Percentiles rank a stretch among this genome's conserved stretches.
Conservation (phyloP, 1,140 invertebrate genomes). For the Sarcophaga bullata region DNA sequence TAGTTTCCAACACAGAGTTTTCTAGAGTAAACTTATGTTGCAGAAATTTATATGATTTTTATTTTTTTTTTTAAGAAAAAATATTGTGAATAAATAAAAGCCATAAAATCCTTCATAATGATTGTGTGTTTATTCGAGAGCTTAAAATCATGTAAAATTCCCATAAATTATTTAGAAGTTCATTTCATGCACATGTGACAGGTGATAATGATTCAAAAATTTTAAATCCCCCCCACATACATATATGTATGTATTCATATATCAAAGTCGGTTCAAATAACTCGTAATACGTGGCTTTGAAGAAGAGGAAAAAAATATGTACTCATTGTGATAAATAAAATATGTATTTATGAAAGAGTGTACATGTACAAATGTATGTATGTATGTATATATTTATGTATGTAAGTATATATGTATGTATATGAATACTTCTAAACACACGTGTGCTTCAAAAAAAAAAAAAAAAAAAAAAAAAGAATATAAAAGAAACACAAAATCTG, state of each 20-base stretch:
- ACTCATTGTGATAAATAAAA: background rate
- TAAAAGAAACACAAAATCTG: too few species aligned
- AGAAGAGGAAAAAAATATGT: background rate
- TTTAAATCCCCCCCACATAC: background rate
- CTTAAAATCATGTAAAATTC: slow-evolving; percentile 28
- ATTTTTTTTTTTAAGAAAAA: too few species aligned
- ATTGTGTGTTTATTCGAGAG: slow-evolving; percentile 19
- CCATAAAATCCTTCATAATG: background rate
- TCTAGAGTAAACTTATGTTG: background rate
- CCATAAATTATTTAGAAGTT: slow-evolving; percentile 12
- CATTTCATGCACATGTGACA: slow-evolving; percentile 20
- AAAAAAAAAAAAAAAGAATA: too few species aligned
- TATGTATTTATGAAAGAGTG: background rate
- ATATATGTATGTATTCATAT: too few species aligned
- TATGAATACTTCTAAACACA: too few species aligned
- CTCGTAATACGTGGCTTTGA: background rate
- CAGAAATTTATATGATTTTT: background rate
- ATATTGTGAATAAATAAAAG: too few species aligned
- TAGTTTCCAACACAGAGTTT: background rate
- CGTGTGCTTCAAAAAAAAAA: too few species aligned
- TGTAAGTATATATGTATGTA: too few species aligned
- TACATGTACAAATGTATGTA: too few species aligned
- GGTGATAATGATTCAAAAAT: slow-evolving; percentile 30
- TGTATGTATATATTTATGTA: too few species aligned
- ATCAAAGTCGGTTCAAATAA: background rate